Evolutionary conservation across 2,888 invertebrate species (phyloP).

Genomic region (Yponomeuta cagnagella): DNA sequence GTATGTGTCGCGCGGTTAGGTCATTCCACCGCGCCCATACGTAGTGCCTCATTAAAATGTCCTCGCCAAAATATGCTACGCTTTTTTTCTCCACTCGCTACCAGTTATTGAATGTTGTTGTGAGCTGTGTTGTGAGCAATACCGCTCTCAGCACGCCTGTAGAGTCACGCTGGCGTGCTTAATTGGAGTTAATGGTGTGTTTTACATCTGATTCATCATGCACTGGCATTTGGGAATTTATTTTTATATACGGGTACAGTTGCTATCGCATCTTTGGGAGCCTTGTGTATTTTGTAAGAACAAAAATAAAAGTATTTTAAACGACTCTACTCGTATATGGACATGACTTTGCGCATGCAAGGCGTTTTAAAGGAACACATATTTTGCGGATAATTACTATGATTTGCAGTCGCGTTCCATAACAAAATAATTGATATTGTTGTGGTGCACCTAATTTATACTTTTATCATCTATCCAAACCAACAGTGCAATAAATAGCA

Average conservation of each 20-base stretch:
- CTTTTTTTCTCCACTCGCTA: conserved; percentile 40
- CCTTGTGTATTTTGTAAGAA: not conserved
- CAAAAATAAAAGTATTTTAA: not conserved
- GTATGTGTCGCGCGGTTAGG: conserved; percentile 30
- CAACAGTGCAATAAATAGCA: too few relatives aligned
- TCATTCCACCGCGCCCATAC: conserved; percentile 38
- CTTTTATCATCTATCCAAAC: too few relatives aligned
- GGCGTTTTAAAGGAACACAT: too few relatives aligned
- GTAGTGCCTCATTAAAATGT: conserved; percentile 50
- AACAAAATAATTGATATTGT: too few relatives aligned
- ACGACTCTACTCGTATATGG: not conserved
- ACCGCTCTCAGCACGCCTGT: not conserved
- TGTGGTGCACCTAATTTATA: too few relatives aligned
- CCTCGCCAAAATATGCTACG: conserved; percentile 49
- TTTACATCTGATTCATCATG: conserved; percentile 7
- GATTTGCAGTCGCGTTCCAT: too few relatives aligned
- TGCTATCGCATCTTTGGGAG: not conserved
- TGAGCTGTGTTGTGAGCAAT: not conserved
- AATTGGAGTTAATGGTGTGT: conserved; percentile 12
- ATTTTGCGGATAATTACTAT: too few relatives aligned
- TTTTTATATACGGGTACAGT: not conserved
- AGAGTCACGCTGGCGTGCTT: conserved; percentile 9
- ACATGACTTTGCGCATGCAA: too few relatives aligned
- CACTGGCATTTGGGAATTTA: conserved; percentile 6
- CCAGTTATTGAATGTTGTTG: conserved; percentile 28